Base-by-base conservation (phyloP, 2,888 invertebrate species). In the Watsonalla cultraria region DNA sequence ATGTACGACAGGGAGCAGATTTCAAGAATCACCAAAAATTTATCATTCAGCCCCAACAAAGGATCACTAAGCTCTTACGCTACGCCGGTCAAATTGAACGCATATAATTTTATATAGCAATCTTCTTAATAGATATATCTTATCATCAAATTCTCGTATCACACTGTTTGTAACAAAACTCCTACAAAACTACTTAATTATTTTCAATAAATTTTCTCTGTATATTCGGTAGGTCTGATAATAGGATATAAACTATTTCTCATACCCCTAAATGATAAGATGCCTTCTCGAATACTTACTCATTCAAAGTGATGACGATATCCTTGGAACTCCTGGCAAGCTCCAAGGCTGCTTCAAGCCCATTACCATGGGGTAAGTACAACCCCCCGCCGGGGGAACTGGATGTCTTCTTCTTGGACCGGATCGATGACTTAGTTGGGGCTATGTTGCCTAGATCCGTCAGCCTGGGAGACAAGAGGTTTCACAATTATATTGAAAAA, bases 361-460 rank as follows among this genome's bases (percentile, higher is more conserved):
- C 86, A 58, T 86, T 84, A 0, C 64, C 59, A 11, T 76, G 66
- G 0, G 84, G 78, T 7, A 80, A 46, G 54, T 76, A 82, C 0
- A 86, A 52, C 0, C 83, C 73, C 0, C 93, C 48, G 77, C 88
- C 52, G 78, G 93, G 93, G 0, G 90, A 90, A 54, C 92, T 92
- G 0, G 93, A 93, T 0, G 93, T 92, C 63, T 91, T 92, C 78
- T 92, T 93, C 71, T 91, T 92, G 0, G 86, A 80, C 46, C 84
- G 80, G 2, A 91, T 79, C 0, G 85, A 66, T 42, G 86, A 78
- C 6, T 82, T 72, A 0, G 84, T 83, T 47, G 92, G 91, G 0
- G 91, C 84, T 56, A 93, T 87, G 68, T 94, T 95, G 42, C 96
- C 97, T 50, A 96, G 84, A 80, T 97, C 97, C 11, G 94, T 95